A percentile compares a stretch with the other conserved stretches of the same genome.
These are phyloP conservation scores for Artibeus lituratus DNA, from an alignment of 2,797 vertebrate genomes.

Conservation along the genomic window DNA sequence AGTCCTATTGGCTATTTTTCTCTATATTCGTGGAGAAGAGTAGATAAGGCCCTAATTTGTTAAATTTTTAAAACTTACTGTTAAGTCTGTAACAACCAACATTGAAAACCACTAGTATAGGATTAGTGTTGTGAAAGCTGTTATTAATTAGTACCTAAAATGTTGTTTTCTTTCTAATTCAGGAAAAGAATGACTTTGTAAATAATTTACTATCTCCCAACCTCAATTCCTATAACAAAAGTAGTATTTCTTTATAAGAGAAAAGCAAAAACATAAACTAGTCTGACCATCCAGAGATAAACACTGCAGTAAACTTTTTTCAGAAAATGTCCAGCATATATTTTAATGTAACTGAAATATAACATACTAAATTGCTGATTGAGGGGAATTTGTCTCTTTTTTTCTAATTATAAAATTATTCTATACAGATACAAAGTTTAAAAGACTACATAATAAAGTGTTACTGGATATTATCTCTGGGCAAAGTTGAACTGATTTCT, in stretches of 20 bases:
- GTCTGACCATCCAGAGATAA: not conserved
- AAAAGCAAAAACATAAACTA: not conserved
- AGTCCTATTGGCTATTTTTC: not conserved
- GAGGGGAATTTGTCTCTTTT: not conserved
- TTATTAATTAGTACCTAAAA: not conserved
- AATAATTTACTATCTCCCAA: not conserved
- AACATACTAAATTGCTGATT: not conserved
- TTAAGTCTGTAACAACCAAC: not conserved
- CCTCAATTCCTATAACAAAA: not conserved
- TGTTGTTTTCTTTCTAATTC: constrained; percentile 6
- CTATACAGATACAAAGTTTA: not conserved
- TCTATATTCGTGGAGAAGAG: not conserved
- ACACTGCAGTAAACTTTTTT: not conserved
- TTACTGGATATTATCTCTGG: not conserved
- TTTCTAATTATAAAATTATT: constrained; percentile 8
- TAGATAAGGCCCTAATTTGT: not conserved
- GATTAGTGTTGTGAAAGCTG: not conserved
- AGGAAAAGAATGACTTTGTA: not conserved
- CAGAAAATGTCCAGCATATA: not conserved
- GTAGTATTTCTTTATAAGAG: not conserved
- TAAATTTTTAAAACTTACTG: not conserved
- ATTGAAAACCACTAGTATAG: not conserved
- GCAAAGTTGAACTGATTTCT: not conserved
- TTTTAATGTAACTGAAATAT: not conserved
- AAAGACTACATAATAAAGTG: not conserved